These are phyloP conservation scores for Stegodyphus dumicola DNA, from an alignment of 1,140 invertebrate genomes.

Conservation along the genomic window DNA sequence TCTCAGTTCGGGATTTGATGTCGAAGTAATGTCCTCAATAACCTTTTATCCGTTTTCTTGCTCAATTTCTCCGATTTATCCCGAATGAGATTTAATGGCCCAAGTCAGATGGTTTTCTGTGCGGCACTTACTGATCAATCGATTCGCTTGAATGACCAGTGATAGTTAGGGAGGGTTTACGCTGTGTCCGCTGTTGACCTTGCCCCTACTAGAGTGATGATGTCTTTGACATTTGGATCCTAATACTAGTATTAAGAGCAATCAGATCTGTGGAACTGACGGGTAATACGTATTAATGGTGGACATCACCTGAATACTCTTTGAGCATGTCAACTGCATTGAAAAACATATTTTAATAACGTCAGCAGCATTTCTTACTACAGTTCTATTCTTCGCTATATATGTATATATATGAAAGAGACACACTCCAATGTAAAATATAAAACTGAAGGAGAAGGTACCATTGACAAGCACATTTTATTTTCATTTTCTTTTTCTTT, in stretches of 20 bases:
- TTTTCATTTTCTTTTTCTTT: no score
- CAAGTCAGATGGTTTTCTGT: conserved; percentile 27
- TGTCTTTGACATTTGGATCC: neutral
- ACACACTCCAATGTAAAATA: no score
- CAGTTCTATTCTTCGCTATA: no score
- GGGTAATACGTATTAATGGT: no score
- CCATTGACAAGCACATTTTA: no score
- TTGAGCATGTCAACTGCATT: no score
- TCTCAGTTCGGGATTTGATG: conserved; percentile 8
- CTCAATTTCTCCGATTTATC: conserved; percentile 27
- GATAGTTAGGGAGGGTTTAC: conserved; percentile 6
- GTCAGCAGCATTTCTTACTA: no score
- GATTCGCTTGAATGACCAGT: neutral
- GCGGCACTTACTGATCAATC: neutral
- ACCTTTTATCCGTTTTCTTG: conserved; percentile 38
- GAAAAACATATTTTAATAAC: no score
- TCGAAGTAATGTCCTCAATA: conserved; percentile 17
- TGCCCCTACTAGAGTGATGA: neutral
- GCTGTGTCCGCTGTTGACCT: neutral
- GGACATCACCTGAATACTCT: no score
- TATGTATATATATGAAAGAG: no score
- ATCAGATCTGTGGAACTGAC: no score
- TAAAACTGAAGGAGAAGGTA: no score
- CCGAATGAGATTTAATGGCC: conserved; percentile 1
- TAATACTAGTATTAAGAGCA: neutral